Conservation (phyloP, 1,140 invertebrate species). For the Halotydeus destructor region DNA sequence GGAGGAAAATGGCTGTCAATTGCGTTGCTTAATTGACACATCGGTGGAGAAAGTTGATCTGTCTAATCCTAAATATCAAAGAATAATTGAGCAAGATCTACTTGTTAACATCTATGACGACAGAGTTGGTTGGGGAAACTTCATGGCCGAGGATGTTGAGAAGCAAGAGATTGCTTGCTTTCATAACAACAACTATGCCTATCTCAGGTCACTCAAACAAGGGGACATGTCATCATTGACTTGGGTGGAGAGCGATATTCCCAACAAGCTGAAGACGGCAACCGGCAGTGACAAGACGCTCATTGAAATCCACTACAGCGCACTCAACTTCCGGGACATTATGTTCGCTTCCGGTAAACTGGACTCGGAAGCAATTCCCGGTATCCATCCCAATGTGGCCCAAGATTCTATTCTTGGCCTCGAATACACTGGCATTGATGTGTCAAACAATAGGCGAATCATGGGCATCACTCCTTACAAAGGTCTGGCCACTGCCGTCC, state of each 20-base stretch:
- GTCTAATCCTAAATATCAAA: too few relatives aligned
- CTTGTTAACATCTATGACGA: too few relatives aligned
- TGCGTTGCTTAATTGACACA: conserved; percentile 34
- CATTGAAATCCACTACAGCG: conserved; percentile 59
- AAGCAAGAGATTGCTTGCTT: too few relatives aligned
- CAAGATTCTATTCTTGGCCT: conserved; percentile 41
- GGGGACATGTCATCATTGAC: conserved; percentile 69
- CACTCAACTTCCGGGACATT: conserved; percentile 89
- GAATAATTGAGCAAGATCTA: too few relatives aligned
- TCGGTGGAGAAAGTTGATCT: too few relatives aligned
- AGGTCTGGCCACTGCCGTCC: conserved; percentile 71
- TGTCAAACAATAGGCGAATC: conserved; percentile 43
- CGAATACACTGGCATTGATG: conserved; percentile 67
- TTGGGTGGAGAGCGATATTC: conserved; percentile 80
- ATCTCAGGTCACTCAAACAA: conserved; percentile 65
- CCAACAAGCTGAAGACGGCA: too few relatives aligned
- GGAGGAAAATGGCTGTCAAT: conserved; percentile 51
- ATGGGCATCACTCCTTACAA: conserved; percentile 82
- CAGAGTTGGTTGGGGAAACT: too few relatives aligned
- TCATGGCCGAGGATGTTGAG: conserved; percentile 7
- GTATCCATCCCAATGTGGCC: conserved; percentile 42
- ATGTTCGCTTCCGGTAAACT: conserved; percentile 92
- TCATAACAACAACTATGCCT: conserved; percentile 59
- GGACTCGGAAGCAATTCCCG: conserved; percentile 36
- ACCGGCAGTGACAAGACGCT: conserved; percentile 32